Conservation (phyloP, 2,113 vertebrate genomes). For the Otolemur garnettii region DNA sequence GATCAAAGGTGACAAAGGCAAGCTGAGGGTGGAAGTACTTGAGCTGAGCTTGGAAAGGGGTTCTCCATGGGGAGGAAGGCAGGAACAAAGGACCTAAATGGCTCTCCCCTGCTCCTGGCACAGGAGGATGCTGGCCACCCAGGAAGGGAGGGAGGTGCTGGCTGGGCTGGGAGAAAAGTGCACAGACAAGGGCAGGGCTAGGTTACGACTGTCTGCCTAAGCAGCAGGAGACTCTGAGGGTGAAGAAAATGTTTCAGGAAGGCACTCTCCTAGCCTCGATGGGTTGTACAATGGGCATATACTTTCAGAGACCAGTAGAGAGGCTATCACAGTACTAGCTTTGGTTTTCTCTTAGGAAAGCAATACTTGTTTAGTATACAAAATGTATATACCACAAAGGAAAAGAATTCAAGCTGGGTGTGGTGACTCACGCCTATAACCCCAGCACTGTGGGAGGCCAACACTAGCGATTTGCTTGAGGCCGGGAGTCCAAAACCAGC, state of each 20-base stretch:
- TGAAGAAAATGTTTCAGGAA: neutral
- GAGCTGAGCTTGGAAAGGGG: neutral
- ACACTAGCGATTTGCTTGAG: no score
- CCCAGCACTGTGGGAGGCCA: no score
- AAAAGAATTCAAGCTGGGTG: neutral
- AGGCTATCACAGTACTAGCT: neutral
- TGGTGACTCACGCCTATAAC: no score
- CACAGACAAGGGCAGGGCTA: neutral
- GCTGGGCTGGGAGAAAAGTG: neutral
- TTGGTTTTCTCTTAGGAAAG: constrained; percentile 21
- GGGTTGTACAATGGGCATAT: neutral
- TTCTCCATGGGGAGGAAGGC: accelerated
- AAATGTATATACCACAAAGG: neutral
- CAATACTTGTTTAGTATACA: neutral
- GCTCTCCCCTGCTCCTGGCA: neutral
- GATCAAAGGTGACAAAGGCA: neutral
- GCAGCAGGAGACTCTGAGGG: neutral
- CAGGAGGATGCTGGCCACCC: neutral
- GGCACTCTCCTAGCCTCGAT: neutral
- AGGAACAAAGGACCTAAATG: neutral
- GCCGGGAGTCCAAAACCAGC: no score
- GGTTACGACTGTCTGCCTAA: neutral
- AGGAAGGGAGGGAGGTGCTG: neutral
- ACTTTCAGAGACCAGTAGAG: neutral
- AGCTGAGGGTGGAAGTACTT: neutral